Evolutionary conservation across 2,797 vertebrate genomes (phyloP).

Genomic region (Zonotrichia albicollis): DNA sequence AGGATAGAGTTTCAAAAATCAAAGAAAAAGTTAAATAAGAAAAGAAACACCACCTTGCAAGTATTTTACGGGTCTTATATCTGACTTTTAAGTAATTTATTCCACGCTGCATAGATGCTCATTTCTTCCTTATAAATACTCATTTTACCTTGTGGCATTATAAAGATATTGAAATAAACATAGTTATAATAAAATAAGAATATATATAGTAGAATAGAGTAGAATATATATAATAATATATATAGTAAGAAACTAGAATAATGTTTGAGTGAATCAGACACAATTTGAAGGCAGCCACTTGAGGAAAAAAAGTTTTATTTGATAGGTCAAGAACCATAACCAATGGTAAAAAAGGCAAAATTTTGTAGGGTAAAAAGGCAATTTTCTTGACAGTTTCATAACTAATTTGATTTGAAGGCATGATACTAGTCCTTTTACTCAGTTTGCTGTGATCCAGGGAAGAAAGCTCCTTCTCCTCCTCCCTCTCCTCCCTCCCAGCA

Average conservation of each 20-base stretch:
- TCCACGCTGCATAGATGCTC: not conserved
- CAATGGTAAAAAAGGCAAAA: not conserved
- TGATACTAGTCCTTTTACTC: not conserved
- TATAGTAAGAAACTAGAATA: not conserved
- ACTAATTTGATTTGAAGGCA: not conserved
- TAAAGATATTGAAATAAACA: not conserved
- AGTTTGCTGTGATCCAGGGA: not conserved
- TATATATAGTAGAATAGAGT: not conserved
- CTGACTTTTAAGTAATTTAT: not conserved
- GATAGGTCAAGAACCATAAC: not conserved
- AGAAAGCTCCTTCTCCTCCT: not conserved
- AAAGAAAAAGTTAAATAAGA: not conserved
- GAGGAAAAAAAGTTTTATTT: not conserved
- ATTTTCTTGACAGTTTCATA: not conserved
- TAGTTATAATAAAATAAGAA: not conserved
- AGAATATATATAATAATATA: too few relatives aligned
- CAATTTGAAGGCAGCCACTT: not conserved
- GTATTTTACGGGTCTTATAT: not conserved
- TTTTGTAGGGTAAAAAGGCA: not conserved
- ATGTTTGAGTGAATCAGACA: not conserved
- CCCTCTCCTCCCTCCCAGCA: fast-evolving
- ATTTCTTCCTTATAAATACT: not conserved
- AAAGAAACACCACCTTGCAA: not conserved
- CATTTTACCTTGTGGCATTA: not conserved
- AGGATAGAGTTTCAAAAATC: not conserved